These are phyloP conservation scores for Craseonycteris thonglongyai DNA, from an alignment of 2,113 vertebrate species.

Conservation along the genomic window DNA sequence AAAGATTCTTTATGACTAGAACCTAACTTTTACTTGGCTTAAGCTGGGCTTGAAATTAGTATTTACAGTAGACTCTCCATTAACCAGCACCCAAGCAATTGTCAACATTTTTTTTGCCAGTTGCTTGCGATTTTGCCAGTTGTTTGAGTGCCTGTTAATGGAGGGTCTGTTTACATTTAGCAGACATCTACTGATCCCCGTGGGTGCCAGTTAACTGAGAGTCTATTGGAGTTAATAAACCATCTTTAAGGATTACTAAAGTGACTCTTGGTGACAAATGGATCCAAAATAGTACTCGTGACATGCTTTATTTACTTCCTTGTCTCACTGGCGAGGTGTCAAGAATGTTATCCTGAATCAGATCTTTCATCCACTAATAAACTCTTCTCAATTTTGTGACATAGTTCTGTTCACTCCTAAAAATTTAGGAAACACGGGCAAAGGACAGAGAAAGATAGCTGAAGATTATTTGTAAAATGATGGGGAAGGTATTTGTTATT, in stretches of 20 bases:
- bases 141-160: too few relatives aligned
- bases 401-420: neutral
- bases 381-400: neutral
- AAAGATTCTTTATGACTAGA: neutral
- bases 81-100: too few relatives aligned
- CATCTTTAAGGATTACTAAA: neutral
- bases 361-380: neutral
- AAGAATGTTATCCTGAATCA: neutral
- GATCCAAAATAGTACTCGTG: neutral
- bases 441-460: neutral
- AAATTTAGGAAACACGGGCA: neutral
- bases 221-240: neutral
- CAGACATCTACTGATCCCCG: too few relatives aligned
- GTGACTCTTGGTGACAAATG: neutral
- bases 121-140: too few relatives aligned
- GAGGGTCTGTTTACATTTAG: too few relatives aligned
- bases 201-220: too few relatives aligned
- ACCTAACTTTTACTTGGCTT: neutral
- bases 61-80: too few relatives aligned
- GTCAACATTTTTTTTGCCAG: too few relatives aligned
- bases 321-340: neutral
- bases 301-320: neutral
- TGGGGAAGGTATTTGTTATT: neutral
- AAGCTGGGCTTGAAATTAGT: neutral
- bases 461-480: neutral